These are phyloP conservation scores for Meganola albula DNA, from an alignment of 2,888 invertebrate species.

Conservation along the genomic window DNA sequence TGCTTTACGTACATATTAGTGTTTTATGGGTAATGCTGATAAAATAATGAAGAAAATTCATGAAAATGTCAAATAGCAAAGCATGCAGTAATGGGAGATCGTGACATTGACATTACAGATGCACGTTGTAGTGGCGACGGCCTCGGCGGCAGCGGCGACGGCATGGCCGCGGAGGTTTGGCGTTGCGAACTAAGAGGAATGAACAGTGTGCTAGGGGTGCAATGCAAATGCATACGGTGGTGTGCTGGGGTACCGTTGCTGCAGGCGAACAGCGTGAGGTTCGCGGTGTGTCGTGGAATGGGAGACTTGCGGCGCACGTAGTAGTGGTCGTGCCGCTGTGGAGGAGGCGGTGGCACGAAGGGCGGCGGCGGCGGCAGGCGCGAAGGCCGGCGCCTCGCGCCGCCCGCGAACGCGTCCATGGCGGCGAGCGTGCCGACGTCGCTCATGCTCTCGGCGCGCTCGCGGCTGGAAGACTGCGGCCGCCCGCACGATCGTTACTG, in stretches of 20 bases:
- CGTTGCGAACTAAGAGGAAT: slow-evolving; percentile 12
- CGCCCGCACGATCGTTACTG: slow-evolving; percentile 56
- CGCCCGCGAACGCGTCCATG: slow-evolving; percentile 75
- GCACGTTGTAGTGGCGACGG: slow-evolving; percentile 30
- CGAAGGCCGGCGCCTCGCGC: slow-evolving; percentile 68
- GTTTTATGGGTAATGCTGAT: too few relatives aligned
- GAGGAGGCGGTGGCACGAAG: slow-evolving; percentile 70
- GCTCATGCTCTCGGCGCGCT: slow-evolving; percentile 74
- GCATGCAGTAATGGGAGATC: slow-evolving; percentile 35
- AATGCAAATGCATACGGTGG: slow-evolving; percentile 35
- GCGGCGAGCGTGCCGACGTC: slow-evolving; percentile 76
- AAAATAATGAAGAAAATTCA: too few relatives aligned
- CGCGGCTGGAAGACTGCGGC: slow-evolving; percentile 72
- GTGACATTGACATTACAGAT: slow-evolving; percentile 58
- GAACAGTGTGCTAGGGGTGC: slow-evolving; percentile 23
- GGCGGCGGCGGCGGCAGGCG: slow-evolving; percentile 72
- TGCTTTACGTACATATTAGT: too few relatives aligned
- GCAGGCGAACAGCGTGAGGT: slow-evolving; percentile 70
- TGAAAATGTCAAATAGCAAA: too few relatives aligned
- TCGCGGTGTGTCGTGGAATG: slow-evolving; percentile 59
- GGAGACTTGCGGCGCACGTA: slow-evolving; percentile 74
- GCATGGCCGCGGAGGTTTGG: slow-evolving; percentile 9
- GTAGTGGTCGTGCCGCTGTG: slow-evolving; percentile 69
- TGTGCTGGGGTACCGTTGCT: slow-evolving; percentile 56
- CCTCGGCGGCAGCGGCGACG: slow-evolving; percentile 18